phyloP scores from a whole-genome alignment of 2,888 invertebrate genomes.

The Drosophila lutescens region DNA sequence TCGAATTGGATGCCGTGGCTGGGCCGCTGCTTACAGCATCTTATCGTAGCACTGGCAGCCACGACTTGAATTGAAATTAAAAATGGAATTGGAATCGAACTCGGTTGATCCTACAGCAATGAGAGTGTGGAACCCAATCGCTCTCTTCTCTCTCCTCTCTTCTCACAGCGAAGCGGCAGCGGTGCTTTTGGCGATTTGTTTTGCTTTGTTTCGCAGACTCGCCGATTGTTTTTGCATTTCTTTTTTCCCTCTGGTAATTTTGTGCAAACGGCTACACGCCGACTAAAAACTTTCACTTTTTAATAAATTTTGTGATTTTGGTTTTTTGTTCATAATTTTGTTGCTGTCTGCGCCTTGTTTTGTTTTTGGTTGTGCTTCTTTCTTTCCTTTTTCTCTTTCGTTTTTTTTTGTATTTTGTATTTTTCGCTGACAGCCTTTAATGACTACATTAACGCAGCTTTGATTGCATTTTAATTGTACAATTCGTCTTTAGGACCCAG shows the following conservation, averaged over 20 bases:
- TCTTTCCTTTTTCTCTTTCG: conserved; percentile 22
- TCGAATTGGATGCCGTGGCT: conserved; percentile 57
- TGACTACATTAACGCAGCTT: conserved; percentile 56
- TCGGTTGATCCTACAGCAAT: not conserved
- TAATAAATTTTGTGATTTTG: conserved; percentile 76
- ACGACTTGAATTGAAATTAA: not conserved
- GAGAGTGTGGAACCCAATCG: conserved; percentile 22
- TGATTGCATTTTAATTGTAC: conserved; percentile 66
- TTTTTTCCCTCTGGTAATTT: conserved; percentile 69
- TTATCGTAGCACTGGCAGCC: conserved; percentile 33
- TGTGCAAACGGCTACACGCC: conserved; percentile 64
- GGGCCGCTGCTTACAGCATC: conserved; percentile 56
- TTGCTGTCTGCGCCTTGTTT: conserved; percentile 51
- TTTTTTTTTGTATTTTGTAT: conserved; percentile 11
- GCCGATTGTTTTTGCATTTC: conserved; percentile 66
- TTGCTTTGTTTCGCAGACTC: conserved; percentile 39
- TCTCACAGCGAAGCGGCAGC: conserved; percentile 25
- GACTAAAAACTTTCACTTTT: conserved; percentile 81
- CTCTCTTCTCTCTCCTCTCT: conserved; percentile 18
- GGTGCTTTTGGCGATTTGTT: conserved; percentile 34
- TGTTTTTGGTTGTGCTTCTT: conserved; percentile 37
- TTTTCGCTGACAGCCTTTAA: conserved; percentile 47
- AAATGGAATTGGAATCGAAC: not conserved
- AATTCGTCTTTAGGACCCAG: conserved; percentile 40
- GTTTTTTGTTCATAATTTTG: conserved; percentile 76